Evolutionary conservation across 2,797 vertebrate genomes (phyloP).

Genomic region (Notoglanidium macrostoma): DNA sequence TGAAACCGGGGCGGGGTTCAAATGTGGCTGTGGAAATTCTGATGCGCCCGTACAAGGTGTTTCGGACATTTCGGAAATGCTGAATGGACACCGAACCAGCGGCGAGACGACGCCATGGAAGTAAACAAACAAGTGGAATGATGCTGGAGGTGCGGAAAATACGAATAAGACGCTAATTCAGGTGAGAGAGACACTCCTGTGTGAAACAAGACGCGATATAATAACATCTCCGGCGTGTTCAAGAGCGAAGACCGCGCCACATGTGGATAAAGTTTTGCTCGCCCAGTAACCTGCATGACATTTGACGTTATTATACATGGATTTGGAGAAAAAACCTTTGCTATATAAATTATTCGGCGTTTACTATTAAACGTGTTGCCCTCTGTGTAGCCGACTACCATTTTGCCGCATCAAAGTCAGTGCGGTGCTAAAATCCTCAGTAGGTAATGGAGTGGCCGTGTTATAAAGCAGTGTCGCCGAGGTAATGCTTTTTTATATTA

Average conservation of each 20-base stretch:
- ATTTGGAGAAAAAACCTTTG: background rate
- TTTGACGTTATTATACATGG: background rate
- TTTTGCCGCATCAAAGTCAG: constrained; percentile 12
- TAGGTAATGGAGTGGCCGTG: background rate
- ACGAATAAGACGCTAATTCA: background rate
- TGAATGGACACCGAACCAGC: constrained; percentile 22
- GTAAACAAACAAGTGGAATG: background rate
- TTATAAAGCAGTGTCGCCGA: background rate
- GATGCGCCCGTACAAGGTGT: constrained; percentile 52
- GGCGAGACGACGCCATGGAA: background rate
- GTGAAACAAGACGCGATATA: background rate
- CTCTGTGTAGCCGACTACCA: background rate
- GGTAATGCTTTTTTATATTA: background rate
- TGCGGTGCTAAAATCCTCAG: background rate
- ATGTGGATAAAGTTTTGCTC: background rate
- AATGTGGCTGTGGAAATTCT: constrained; percentile 73
- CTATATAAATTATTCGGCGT: background rate
- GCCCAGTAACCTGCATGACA: background rate
- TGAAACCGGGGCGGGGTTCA: constrained; percentile 67
- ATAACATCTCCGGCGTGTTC: background rate
- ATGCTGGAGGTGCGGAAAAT: background rate
- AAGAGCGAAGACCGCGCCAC: too few species aligned
- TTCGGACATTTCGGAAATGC: constrained; percentile 31
- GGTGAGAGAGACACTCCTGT: constrained; percentile 48
- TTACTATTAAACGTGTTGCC: background rate